These are phyloP conservation scores for Polia nebulosa DNA, from an alignment of 2,888 invertebrate species.

Conservation along the genomic window DNA sequence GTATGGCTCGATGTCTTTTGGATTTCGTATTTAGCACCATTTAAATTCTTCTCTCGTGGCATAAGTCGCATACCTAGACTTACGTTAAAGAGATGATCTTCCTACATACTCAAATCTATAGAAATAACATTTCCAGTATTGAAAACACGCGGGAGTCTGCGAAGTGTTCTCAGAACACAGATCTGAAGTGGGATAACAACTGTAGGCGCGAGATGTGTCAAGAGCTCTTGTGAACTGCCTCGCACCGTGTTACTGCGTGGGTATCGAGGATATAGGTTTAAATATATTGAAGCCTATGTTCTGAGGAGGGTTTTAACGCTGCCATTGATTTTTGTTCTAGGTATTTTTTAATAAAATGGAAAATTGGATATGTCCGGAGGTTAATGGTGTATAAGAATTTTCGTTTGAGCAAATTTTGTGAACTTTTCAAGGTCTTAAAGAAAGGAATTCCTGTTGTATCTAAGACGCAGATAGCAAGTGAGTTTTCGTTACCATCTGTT, in stretches of 20 bases:
- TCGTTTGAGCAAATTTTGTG: no score
- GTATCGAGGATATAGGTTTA: slow-evolving; percentile 27
- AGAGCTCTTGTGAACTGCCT: slow-evolving; percentile 33
- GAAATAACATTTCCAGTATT: slow-evolving; percentile 1
- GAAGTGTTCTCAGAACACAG: slow-evolving; percentile 38
- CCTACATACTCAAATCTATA: background rate
- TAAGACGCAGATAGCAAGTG: no score
- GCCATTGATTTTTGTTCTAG: slow-evolving; percentile 4
- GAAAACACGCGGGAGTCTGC: slow-evolving; percentile 22
- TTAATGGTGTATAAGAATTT: no score
- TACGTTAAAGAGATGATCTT: background rate
- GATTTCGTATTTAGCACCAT: background rate
- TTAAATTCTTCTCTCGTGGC: background rate
- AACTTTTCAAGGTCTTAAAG: no score
- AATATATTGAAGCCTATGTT: slow-evolving; percentile 25
- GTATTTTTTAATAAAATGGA: background rate
- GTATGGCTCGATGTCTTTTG: background rate
- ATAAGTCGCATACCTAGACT: background rate
- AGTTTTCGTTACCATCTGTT: no score
- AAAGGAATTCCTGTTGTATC: no score
- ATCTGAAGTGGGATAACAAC: slow-evolving; percentile 36
- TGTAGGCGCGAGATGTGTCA: slow-evolving; percentile 23
- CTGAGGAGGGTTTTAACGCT: background rate
- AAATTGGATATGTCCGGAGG: no score
- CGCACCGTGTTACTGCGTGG: slow-evolving; percentile 8